Percentiles rank a stretch among this genome's conserved stretches.
Conservation (phyloP, 2,888 invertebrate species). For the Pandemis heparana region DNA sequence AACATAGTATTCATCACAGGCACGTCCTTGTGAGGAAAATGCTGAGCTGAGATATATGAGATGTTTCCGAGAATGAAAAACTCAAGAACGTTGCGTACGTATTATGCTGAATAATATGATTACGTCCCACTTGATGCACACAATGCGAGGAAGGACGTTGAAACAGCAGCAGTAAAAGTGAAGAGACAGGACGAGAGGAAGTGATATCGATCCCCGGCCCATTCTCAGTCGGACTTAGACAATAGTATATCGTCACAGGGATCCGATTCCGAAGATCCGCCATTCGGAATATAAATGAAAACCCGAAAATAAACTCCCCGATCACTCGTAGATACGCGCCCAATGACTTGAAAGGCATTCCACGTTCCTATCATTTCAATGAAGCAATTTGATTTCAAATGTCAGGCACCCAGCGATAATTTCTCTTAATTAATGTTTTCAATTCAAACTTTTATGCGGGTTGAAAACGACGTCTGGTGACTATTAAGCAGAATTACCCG, state of each 20-base stretch:
- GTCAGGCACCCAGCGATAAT: not conserved
- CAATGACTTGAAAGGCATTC: conserved; percentile 23
- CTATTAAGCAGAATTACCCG: conserved; percentile 11
- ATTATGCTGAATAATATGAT: conserved; percentile 45
- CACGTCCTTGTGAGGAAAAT: conserved; percentile 23
- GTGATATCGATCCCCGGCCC: conserved; percentile 41
- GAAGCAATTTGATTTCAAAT: conserved; percentile 15
- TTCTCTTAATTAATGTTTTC: conserved; percentile 11
- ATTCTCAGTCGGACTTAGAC: conserved; percentile 44
- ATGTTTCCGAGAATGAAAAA: conserved; percentile 17
- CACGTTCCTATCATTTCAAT: conserved; percentile 12
- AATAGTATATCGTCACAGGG: conserved; percentile 50
- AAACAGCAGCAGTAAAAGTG: conserved; percentile 54
- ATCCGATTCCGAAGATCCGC: conserved; percentile 52
- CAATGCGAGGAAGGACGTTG: conserved; percentile 44
- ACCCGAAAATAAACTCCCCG: conserved; percentile 51
- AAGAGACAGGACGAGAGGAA: conserved; percentile 43
- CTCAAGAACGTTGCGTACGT: conserved; percentile 41
- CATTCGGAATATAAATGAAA: conserved; percentile 53
- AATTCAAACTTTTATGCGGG: not conserved
- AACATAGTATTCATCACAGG: conserved; percentile 23
- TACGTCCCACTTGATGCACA: conserved; percentile 44
- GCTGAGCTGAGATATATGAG: conserved; percentile 28
- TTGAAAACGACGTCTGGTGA: conserved; percentile 18
- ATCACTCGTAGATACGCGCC: conserved; percentile 25